Evolutionary conservation across 2,888 invertebrate genomes (phyloP).

Genomic region (Sesia apiformis): DNA sequence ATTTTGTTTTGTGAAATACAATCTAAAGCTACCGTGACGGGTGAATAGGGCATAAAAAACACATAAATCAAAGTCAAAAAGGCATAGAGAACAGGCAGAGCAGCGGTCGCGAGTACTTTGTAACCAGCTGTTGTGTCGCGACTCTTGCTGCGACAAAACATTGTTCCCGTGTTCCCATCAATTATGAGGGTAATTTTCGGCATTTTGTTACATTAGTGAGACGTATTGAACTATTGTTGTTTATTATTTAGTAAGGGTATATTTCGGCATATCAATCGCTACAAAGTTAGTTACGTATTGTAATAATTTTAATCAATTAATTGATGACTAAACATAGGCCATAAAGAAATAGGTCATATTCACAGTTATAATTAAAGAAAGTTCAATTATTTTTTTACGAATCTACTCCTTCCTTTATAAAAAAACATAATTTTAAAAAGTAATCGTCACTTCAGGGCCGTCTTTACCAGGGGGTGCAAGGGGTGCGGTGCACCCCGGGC

Average conservation of each 20-base stretch:
- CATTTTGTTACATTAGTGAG: constrained; percentile 68
- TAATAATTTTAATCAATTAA: no score
- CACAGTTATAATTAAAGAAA: no score
- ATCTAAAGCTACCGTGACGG: constrained; percentile 64
- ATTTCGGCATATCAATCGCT: no score
- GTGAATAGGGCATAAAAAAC: constrained; percentile 72
- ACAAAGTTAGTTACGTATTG: no score
- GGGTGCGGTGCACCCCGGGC: no score
- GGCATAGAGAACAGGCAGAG: constrained; percentile 68
- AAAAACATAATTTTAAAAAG: no score
- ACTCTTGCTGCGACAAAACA: constrained; percentile 35
- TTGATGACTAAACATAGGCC: no score
- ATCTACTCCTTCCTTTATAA: no score
- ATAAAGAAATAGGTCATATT: no score
- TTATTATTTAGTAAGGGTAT: constrained; percentile 25
- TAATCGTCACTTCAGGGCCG: no score
- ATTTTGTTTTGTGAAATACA: constrained; percentile 34
- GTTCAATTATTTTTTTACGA: no score
- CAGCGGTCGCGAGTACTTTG: constrained; percentile 56
- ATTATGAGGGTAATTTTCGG: constrained; percentile 71
- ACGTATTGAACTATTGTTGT: constrained; percentile 61
- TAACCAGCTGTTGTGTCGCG: constrained; percentile 56
- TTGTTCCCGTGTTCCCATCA: constrained; percentile 58
- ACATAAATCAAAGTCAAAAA: constrained; percentile 76
- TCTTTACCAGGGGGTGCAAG: no score